A percentile compares a stretch with the other conserved stretches of the same genome.
Conservation (phyloP, 2,797 vertebrate genomes). For the Pelobates cultripes region DNA sequence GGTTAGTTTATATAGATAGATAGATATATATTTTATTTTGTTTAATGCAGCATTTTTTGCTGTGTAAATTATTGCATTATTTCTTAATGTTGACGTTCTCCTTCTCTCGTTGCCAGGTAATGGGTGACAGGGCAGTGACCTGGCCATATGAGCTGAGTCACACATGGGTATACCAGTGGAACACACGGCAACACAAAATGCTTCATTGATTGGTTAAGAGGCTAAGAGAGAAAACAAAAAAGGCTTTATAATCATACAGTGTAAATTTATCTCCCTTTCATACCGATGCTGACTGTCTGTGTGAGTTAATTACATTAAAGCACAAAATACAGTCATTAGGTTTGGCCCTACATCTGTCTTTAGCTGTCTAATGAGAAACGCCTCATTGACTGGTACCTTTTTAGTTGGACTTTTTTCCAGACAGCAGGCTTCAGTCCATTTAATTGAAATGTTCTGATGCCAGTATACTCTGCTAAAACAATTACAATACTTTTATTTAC, state of each 20-base stretch:
- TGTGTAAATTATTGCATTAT: slow-evolving; percentile 63
- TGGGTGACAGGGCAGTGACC: slow-evolving; percentile 21
- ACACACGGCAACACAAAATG: neutral
- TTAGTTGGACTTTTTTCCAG: too few species aligned
- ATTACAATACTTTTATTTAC: too few species aligned
- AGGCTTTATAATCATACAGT: too few species aligned
- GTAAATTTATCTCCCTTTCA: too few species aligned
- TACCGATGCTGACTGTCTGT: neutral
- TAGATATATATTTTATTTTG: slow-evolving; percentile 59
- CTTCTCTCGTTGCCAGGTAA: slow-evolving; percentile 6
- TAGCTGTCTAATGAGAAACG: too few species aligned
- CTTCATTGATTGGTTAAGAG: too few species aligned
- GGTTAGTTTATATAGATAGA: slow-evolving; percentile 55
- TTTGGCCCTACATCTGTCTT: too few species aligned
- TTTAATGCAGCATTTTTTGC: slow-evolving; percentile 64
- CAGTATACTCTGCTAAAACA: too few species aligned
- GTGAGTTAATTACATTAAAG: slow-evolving; percentile 6
- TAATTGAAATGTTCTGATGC: too few species aligned
- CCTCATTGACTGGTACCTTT: too few species aligned
- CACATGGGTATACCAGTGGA: neutral
- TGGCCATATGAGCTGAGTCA: neutral
- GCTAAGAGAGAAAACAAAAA: too few species aligned
- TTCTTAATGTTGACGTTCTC: slow-evolving; percentile 58
- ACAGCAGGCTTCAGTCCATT: too few species aligned
- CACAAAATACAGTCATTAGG: neutral